A percentile compares a stretch with the other conserved stretches of the same genome.
These are phyloP conservation scores for Ceratosolen fusciceps DNA, from an alignment of 1,140 invertebrate species.

Conservation along the genomic window DNA sequence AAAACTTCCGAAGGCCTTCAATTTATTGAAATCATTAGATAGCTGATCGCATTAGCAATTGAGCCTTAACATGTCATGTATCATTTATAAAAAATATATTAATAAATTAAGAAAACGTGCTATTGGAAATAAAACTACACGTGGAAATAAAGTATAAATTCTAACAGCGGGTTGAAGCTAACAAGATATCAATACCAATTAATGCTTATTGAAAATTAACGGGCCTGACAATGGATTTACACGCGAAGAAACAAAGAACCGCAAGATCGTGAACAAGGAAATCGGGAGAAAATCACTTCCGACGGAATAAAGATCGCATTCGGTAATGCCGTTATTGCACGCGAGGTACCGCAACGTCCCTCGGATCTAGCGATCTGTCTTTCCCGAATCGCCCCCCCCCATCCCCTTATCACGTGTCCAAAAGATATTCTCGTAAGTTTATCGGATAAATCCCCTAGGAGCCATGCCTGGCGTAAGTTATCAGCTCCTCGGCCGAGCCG, in stretches of 20 bases:
- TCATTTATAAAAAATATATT: too few species aligned
- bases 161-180: too few species aligned
- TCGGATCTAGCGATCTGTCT: slow-evolving; percentile 26
- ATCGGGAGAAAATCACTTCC: background rate
- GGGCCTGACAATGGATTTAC: background rate
- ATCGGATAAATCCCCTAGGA: slow-evolving; percentile 28
- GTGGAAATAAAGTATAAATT: too few species aligned
- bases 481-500: slow-evolving; percentile 31
- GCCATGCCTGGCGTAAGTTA: slow-evolving; percentile 48
- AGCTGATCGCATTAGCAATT: too few species aligned
- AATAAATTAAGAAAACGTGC: too few species aligned
- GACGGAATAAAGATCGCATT: background rate
- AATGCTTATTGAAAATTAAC: background rate
- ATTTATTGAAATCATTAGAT: too few species aligned
- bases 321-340: background rate
- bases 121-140: too few species aligned
- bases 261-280: background rate
- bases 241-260: background rate
- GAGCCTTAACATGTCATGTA: too few species aligned
- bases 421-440: slow-evolving; percentile 47
- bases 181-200: too few species aligned
- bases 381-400: slow-evolving; percentile 20
- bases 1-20: too few species aligned
- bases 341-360: background rate
- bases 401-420: slow-evolving; percentile 40